Conservation (phyloP, 2,797 vertebrate species). For the Decapterus maruadsi region DNA sequence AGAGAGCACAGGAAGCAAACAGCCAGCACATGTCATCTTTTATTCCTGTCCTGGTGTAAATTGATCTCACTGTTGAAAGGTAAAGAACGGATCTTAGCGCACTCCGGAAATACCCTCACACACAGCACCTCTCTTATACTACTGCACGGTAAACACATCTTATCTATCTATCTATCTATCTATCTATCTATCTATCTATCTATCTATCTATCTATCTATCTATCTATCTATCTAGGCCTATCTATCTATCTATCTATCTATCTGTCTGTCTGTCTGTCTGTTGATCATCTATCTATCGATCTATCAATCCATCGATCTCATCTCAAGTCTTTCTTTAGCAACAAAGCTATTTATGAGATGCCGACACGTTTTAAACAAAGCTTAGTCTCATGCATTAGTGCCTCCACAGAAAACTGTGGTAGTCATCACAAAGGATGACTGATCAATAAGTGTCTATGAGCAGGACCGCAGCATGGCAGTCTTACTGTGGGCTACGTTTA, state of each 20-base stretch:
- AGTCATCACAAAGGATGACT: slow-evolving; percentile 55
- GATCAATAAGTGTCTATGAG: slow-evolving; percentile 67
- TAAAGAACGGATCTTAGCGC: slow-evolving; percentile 79
- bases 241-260: too few species aligned
- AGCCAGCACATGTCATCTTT: slow-evolving; percentile 83
- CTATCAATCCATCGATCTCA: not conserved
- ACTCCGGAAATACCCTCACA: slow-evolving; percentile 63
- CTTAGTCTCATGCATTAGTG: slow-evolving; percentile 52
- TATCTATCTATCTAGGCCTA: not conserved
- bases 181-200: slow-evolving; percentile 4
- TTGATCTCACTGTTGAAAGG: slow-evolving; percentile 83
- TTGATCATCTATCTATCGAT: slow-evolving; percentile 13
- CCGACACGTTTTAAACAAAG: slow-evolving; percentile 63
- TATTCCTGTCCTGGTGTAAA: slow-evolving; percentile 88
- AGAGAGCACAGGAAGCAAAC: slow-evolving; percentile 69
- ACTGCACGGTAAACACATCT: slow-evolving; percentile 29
- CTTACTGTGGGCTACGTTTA: slow-evolving; percentile 4
- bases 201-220: slow-evolving; percentile 8
- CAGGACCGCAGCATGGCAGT: slow-evolving; percentile 24
- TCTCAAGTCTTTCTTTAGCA: slow-evolving; percentile 2
- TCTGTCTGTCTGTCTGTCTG: not conserved
- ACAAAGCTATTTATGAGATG: slow-evolving; percentile 74
- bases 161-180: slow-evolving; percentile 2
- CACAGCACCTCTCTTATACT: slow-evolving; percentile 51
- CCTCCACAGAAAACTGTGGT: slow-evolving; percentile 59